Evolutionary conservation across 2,888 invertebrate genomes (phyloP), one percentile per base, ranked within the genome.

Genomic region (Omphaloscelis lunosa): DNA sequence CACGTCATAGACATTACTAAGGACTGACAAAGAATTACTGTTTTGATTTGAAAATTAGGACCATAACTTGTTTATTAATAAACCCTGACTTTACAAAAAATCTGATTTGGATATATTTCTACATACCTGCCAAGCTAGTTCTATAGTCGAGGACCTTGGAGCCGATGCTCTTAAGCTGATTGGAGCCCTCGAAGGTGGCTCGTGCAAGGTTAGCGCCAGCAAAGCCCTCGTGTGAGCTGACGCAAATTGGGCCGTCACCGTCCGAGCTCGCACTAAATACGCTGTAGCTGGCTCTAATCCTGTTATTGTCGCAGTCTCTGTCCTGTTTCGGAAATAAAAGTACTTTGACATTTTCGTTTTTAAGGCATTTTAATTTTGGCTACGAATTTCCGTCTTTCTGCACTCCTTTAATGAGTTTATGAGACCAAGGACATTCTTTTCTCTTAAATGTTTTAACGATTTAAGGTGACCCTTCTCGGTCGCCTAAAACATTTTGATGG

Each of bases 221-320:
- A 96, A 83, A 17, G 96, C 95, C 53, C 96, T 91, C 0, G 96
- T 96, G 77, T 96, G 95, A 3, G 94, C 91, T 0, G 96, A 96
- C n/a, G 95, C 94, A 83, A 96, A 96, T 83, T 96, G 96, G 0
- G 95, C 94, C 2, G 96, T 96, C 58, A 96, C 92, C 0, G 96
- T 96, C 17, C 95, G 92, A 12, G 96, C 96, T 12, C 96, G 91
- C 7, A 96, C 95, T 74, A 96, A 84, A 80, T 96, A 96, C 2
- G 96, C 94, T 7, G 96, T 96, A 0, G 96, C 96, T 2, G 96
- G 96, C 63, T 96, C 96, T 41, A 96, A 87, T 0, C 96, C 96
- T 0, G 96, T 92, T 93, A 96, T 95, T 12, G 95, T 95, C 20
- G 96, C 94, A 61, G 92, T 94, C 90, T 96, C 96, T 56, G 91